Percentiles rank a stretch among this genome's conserved stretches.
Conservation (phyloP, 1,140 invertebrate species). For the Hycleus phaleratus region DNA sequence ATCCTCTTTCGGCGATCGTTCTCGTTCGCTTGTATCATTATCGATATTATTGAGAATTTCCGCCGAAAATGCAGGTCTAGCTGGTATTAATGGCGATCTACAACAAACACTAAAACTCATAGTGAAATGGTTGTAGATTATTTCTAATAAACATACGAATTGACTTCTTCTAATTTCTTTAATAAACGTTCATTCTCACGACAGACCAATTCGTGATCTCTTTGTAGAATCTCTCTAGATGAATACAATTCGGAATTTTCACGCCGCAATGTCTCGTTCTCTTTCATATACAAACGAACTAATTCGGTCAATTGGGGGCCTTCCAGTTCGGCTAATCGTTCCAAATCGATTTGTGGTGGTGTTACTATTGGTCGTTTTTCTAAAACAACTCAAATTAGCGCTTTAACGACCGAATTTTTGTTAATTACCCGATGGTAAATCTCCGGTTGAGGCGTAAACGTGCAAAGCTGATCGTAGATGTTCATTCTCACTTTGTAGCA, state of each 20-base stretch:
- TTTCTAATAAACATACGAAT: conserved; percentile 57
- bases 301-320: conserved; percentile 61
- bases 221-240: conserved; percentile 66
- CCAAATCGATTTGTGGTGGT: conserved; percentile 57
- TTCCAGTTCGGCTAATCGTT: conserved; percentile 64
- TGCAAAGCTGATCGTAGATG: conserved; percentile 67
- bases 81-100: conserved; percentile 68
- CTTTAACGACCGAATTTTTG: no score
- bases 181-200: conserved; percentile 82
- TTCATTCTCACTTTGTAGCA: conserved; percentile 86
- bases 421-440: conserved; percentile 5
- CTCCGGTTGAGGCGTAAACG: conserved; percentile 18
- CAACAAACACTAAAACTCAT: conserved; percentile 58
- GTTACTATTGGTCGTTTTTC: conserved; percentile 36
- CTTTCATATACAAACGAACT: conserved; percentile 70
- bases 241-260: conserved; percentile 83
- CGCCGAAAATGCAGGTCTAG: conserved; percentile 61
- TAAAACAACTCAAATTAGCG: neutral
- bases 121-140: conserved; percentile 1
- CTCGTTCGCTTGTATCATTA: conserved; percentile 48
- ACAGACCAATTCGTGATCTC: conserved; percentile 85
- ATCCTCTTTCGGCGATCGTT: neutral
- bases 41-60: conserved; percentile 36
- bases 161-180: conserved; percentile 80
- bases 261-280: conserved; percentile 76